Evolutionary conservation across 2,888 invertebrate species (phyloP), one percentile per base, ranked within the genome.

Genomic region (Cyclophora albipunctata): DNA sequence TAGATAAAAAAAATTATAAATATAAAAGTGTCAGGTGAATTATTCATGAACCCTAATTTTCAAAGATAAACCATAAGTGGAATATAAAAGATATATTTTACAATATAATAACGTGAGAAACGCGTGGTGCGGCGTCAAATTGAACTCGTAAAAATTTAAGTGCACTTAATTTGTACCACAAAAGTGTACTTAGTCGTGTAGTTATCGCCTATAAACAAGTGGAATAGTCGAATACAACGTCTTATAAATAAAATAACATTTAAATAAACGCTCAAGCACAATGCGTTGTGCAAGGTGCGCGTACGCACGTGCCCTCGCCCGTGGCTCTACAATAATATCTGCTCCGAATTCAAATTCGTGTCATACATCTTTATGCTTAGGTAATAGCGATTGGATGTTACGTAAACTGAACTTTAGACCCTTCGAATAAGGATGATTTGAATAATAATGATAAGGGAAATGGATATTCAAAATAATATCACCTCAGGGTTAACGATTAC

Each of bases 401-500:
- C 71, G 66, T 71, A 83, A 84, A 83, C 69, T 85, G 75, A 74
- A 84, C 87, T 75, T 74, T 86, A 81, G 66, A 71, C 67, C 78
- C 64, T 66, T 62, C 60, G 59, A 69, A 69, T 81, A 82, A 83
- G 75, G 81, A 71, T 67, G 76, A 74, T 81, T 84, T 80, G 72
- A 82, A 84, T 83, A 81, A 79, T 81, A 82, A 82, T 78, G 73
- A 78, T 75, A 79, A 81, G 82, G 78, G 80, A 81, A 88, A 84
- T 84, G 81, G 75, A 84, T 84, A 85, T 87, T 86, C 77, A 84
- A 86, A 87, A 87, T 86, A 85, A 87, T 88, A 88, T 87, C 88
- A 88, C 88, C 88, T 83, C 87, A 73, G 87, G 88, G 88, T 87
- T 87, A 88, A 88, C 87, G 88, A 87, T 88, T 84, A 84, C 86